Percentiles rank a stretch among this genome's conserved stretches.
Evolutionary conservation across 2,888 invertebrate genomes (phyloP).

Genomic region (Monopis laevigella): DNA sequence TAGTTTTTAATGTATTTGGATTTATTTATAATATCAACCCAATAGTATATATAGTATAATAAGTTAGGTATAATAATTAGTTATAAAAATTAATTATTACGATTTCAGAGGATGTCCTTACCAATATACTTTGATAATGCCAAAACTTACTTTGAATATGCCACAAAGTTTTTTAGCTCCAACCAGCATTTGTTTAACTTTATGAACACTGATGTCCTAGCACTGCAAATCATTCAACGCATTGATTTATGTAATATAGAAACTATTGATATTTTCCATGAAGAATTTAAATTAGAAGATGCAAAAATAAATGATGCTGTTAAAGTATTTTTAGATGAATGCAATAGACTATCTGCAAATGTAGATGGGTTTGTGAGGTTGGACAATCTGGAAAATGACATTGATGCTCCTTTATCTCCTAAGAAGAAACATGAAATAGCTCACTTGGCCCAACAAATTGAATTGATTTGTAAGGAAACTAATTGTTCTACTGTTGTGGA

Average conservation of each 20-base stretch:
- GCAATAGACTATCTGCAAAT: too few relatives aligned
- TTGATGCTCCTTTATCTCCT: slow-evolving; percentile 45
- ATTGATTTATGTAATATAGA: slow-evolving; percentile 50
- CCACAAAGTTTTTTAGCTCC: slow-evolving; percentile 64
- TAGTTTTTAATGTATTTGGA: too few relatives aligned
- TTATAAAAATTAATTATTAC: too few relatives aligned
- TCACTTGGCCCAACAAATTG: slow-evolving; percentile 66
- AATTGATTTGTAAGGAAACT: slow-evolving; percentile 47
- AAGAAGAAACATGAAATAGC: slow-evolving; percentile 80
- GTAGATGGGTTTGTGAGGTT: slow-evolving; percentile 21
- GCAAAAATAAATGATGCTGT: too few relatives aligned
- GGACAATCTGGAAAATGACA: slow-evolving; percentile 23
- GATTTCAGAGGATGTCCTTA: too few relatives aligned
- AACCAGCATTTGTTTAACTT: slow-evolving; percentile 71
- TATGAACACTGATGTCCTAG: slow-evolving; percentile 73
- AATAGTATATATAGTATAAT: too few relatives aligned
- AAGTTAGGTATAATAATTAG: too few relatives aligned
- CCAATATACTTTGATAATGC: slow-evolving; percentile 30
- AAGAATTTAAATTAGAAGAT: slow-evolving; percentile 24
- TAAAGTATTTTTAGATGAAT: slow-evolving; percentile 27
- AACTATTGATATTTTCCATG: slow-evolving; percentile 24
- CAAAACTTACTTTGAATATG: slow-evolving; percentile 64
- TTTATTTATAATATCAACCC: too few relatives aligned
- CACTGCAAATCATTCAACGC: slow-evolving; percentile 56
- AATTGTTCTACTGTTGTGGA: slow-evolving; percentile 70